Evolutionary conservation across 1,140 invertebrate species (phyloP).

Genomic region (Eriosoma lanigerum): DNA sequence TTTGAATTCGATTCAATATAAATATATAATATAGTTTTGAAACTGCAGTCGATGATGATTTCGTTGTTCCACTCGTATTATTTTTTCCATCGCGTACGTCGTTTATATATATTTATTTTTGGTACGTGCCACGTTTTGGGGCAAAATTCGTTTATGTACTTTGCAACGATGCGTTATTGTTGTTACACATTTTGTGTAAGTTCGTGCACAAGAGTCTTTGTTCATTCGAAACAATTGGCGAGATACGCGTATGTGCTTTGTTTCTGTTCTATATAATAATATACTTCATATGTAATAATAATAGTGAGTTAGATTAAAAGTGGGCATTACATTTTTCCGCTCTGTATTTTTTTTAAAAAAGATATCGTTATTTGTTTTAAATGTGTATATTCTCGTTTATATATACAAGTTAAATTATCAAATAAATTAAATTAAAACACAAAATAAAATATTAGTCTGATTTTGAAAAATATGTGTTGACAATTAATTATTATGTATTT

Average conservation of each 20-base stretch:
- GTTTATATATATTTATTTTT: constrained; percentile 16
- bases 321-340: background rate
- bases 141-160: background rate
- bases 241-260: background rate
- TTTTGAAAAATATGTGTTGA: too few species aligned
- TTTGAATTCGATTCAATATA: background rate
- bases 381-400: too few species aligned
- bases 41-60: background rate
- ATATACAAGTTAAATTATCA: too few species aligned
- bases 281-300: background rate
- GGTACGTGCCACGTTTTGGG: background rate
- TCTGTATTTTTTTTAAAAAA: background rate
- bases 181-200: background rate
- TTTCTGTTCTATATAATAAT: background rate
- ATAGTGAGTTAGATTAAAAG: background rate
- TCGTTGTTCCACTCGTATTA: background rate
- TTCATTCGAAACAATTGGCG: constrained; percentile 15
- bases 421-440: too few species aligned
- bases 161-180: background rate
- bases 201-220: background rate
- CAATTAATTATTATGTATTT: too few species aligned
- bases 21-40: background rate
- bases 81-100: background rate
- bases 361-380: background rate
- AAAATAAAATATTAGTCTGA: too few species aligned